Base-by-base conservation (phyloP, 2,797 vertebrate genomes). In the Cyclopterus lumpus region DNA sequence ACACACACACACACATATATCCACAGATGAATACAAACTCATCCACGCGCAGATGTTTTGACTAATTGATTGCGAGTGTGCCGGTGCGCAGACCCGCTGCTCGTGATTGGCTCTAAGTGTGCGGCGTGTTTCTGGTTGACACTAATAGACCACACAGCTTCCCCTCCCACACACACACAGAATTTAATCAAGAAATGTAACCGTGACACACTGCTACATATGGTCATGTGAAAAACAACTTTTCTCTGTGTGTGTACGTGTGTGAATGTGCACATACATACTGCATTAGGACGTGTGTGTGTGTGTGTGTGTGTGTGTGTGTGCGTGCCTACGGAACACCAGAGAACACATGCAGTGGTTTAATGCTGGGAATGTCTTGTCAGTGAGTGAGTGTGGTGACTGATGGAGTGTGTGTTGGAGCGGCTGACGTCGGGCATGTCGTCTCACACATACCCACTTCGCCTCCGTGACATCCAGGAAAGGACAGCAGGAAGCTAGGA, bases 71-170 rank as follows among this genome's bases (percentile, higher is more conserved):
- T 87, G 77, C 8, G 67, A 91, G 83, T 75, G 74, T 81, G 71
- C 28, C 46, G 22, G 73, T 57, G 65, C 8, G 26, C 80, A 89
- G 82, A 88, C 65, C 80, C 63, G 72, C 81, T 81, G 73, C 70
- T 78, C 1, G 60, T 91, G 93, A 92, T 94, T 94, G 49, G 57
- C 84, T 92, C 90, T 91, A 88, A 77, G 91, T 87, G 88, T 85
- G 90, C 72, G 81, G 85, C 91, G 85, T 91, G 91, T 92, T 90
- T 86, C 79, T 91, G 86, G 88, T 80, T 86, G 82, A 85, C 74
- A 74, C 70, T 83, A 79, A 81, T 67, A 86, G 90, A 90, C 88
- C 89, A 91, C 90, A 90, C 90, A 91, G 53, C 58, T 58, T 64
- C 70, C 42, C 79, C 84, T 63, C 84, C 82, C 83, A 86, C 78